Evolutionary conservation across 2,888 invertebrate species (phyloP).

Genomic region (Caenorhabditis sp.): DNA sequence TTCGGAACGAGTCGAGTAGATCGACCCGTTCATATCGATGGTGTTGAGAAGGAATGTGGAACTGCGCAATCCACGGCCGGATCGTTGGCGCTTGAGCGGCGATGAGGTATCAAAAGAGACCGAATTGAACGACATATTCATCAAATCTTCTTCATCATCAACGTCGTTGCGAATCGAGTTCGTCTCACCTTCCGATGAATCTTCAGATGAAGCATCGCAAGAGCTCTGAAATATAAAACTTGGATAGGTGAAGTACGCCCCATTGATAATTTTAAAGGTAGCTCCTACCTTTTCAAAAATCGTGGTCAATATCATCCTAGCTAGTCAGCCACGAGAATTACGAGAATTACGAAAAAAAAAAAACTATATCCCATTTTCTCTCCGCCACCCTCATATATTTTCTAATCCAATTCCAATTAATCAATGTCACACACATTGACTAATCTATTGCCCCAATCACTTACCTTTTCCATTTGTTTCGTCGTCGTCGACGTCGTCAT

Average conservation of each 20-base stretch:
- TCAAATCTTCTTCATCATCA: conserved; percentile 23
- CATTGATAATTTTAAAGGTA: too few relatives aligned
- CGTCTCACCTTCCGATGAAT: conserved; percentile 54
- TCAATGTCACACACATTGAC: conserved; percentile 3
- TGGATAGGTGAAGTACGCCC: too few relatives aligned
- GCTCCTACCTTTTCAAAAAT: background rate
- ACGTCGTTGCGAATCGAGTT: background rate
- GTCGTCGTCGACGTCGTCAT: background rate
- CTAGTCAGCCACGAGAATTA: too few relatives aligned
- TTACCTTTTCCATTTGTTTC: background rate
- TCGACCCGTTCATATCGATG: conserved; percentile 57
- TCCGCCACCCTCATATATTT: background rate
- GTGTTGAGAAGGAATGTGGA: conserved; percentile 37
- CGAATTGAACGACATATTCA: conserved; percentile 52
- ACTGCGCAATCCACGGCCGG: conserved; percentile 28
- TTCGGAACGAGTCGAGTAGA: conserved; percentile 60
- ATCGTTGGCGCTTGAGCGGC: conserved; percentile 43
- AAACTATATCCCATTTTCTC: background rate
- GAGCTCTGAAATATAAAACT: conserved; percentile 59
- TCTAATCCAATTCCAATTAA: conserved; percentile 1
- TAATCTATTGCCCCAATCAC: too few relatives aligned
- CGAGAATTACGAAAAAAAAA: background rate
- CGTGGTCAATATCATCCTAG: background rate
- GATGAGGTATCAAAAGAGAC: conserved; percentile 30
- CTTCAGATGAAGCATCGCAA: conserved; percentile 60